Evolutionary conservation across 1,140 invertebrate species (phyloP), one percentile per base, ranked within the genome.

Genomic region (Paraescarpia echinospica): DNA sequence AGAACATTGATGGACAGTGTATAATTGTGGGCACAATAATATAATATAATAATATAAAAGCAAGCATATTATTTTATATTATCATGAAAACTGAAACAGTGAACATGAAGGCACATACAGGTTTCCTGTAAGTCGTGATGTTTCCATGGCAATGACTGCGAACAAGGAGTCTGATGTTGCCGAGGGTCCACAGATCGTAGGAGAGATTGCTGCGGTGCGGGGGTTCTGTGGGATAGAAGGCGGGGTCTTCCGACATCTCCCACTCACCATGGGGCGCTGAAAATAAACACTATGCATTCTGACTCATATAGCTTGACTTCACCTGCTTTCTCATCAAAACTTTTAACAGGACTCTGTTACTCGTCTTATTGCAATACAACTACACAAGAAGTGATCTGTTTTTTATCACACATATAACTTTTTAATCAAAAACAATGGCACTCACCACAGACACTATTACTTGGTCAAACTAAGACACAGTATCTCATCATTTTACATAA

Each of bases 161-260:
- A 4, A 94, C 91, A 48, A 94, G 90, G 22, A 94, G 34, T 31
- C 92, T 92, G 18, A 94, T 93, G 2, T 93, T 93, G 22, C 94
- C 94, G 35, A 94, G 91, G 34, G 92, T 89, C 94, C 94, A 94
- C 89, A 94, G 91, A 88, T 93, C 91, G 35, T 94, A 94, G 27
- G 93, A 91, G 33, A 94, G 91, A 59, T 94, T 94, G 33, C 93
- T 89, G 22, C 88, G 51, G 33, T 12, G 35, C 18, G 51, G 22
- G 35, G 91, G 1, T 48, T 14, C 35, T 77, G 59, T 4, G 18
- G 51, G 34, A 31, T 92, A 92, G 12, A 12, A 33, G 9, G 34
- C 48, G 14, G 91, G 35, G 35, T 92, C 51, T 59, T 92, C 91
- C 2, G 14, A 35, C 22, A 33, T 48, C 48, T 92, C 91, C 91